phyloP scores from a whole-genome alignment of 2,797 vertebrate genomes.

The Poeciliopsis turneri region DNA sequence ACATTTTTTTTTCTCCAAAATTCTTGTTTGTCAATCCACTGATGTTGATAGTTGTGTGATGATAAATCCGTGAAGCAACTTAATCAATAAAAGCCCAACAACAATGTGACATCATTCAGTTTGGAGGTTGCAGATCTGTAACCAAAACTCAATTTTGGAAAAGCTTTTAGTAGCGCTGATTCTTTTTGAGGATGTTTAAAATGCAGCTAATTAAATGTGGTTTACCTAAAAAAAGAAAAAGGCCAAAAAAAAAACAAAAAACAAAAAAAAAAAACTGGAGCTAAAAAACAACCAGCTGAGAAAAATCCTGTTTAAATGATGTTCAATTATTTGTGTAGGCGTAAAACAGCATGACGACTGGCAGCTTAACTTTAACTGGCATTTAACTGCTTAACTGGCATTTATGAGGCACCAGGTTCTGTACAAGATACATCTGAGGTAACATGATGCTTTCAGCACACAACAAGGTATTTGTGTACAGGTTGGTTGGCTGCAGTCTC shows the following conservation, averaged over 20 bases:
- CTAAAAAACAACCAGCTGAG: background rate
- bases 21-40: background rate
- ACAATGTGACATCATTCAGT: background rate
- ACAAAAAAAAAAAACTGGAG: background rate
- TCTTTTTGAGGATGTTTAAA: background rate
- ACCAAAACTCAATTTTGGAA: background rate
- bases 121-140: background rate
- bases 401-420: background rate
- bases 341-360: background rate
- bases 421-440: slow-evolving; percentile 5
- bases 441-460: slow-evolving; percentile 11
- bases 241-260: too few species aligned
- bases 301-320: background rate
- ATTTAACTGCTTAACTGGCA: slow-evolving; percentile 2
- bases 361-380: background rate
- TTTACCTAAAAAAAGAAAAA: background rate
- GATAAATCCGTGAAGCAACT: background rate
- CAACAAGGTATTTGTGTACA: slow-evolving; percentile 1
- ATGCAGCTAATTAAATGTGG: background rate
- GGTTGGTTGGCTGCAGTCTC: slow-evolving; percentile 8
- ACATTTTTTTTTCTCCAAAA: background rate
- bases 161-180: background rate
- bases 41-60: background rate
- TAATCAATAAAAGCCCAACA: background rate
- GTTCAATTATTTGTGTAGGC: background rate